Evolutionary conservation across 2,888 invertebrate species (phyloP), one percentile per base, ranked within the genome.

Genomic region (Polyommatus iphigenia): DNA sequence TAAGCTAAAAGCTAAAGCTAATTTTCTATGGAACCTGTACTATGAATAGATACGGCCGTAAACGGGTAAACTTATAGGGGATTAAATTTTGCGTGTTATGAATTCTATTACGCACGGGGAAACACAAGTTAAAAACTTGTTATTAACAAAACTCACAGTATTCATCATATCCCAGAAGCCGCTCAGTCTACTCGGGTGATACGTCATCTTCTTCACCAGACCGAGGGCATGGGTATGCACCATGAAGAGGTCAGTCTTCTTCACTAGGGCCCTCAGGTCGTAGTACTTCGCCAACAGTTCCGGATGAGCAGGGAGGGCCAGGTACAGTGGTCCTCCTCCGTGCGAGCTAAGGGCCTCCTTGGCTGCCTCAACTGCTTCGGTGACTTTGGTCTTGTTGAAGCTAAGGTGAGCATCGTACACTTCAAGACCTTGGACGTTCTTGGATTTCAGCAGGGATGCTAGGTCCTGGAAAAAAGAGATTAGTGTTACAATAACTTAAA

Each of bases 131-230:
- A 36, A 41, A 41, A 41, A 41, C 41, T 41, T 10, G 10, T 36
- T 36, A 36, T 36, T 36, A 36, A 1, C 2, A 0, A 36, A 71
- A 82, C 95, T 95, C 87, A 96, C 96, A 85, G 96, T 96, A 83
- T 97, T 97, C 87, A 96, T 95, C 94, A 97, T 96, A 83, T 97
- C 97, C 94, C 96, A 96, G 76, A 97, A 87, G 0, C 97, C 97
- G 86, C 97, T 97, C 82, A 97, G 88, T 78, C 97, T 90, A 84
- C 97, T 96, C 0, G 97, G 97, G 85, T 97, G 97, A 86, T 96
- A 97, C 2, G 97, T 96, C 89, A 95, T 96, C 84, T 96, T 96
- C 84, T 95, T 94, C 82, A 95, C 95, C 59, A 94, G 88, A 0
- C 95, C 95, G 88, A 97, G 86, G 76, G 95, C 95, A 82, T 96